A percentile compares a stretch with the other conserved stretches of the same genome.
phyloP scores from a whole-genome alignment of 2,113 vertebrate genomes.

The Fulica atra region DNA sequence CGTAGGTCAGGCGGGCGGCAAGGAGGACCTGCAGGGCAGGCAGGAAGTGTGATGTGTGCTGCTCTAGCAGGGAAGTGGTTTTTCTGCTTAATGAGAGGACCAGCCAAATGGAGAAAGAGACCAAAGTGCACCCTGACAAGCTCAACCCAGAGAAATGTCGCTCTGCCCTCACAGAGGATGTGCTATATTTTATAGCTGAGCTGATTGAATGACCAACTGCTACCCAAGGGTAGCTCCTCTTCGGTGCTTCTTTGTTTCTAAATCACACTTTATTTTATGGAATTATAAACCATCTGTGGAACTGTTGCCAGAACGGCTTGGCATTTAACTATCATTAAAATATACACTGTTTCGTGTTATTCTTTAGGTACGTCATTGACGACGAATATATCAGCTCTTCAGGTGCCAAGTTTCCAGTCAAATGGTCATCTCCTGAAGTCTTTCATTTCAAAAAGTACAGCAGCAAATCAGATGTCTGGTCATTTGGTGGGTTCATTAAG shows the following conservation, averaged over 20 bases:
- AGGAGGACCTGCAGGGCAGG: background rate
- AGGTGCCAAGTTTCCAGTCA: slow-evolving; percentile 88
- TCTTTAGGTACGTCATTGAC: slow-evolving; percentile 83
- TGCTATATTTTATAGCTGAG: background rate
- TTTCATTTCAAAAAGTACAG: slow-evolving; percentile 89
- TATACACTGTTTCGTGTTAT: background rate
- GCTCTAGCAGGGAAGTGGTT: slow-evolving; percentile 24
- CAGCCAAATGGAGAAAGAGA: background rate
- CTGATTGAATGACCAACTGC: background rate
- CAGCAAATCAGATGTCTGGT: slow-evolving; percentile 92
- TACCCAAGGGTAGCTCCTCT: background rate
- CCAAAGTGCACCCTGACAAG: background rate
- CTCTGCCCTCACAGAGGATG: background rate
- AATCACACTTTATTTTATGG: background rate
- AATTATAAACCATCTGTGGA: background rate
- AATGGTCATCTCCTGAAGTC: slow-evolving; percentile 92
- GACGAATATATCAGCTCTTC: slow-evolving; percentile 89
- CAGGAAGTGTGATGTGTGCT: background rate
- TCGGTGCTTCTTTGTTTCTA: background rate
- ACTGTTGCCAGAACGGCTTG: background rate
- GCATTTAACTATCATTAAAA: background rate
- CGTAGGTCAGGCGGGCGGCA: background rate
- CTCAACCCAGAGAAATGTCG: background rate
- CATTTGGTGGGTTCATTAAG: slow-evolving; percentile 80
- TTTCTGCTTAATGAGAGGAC: background rate